Conservation (phyloP, 2,113 vertebrate genomes). For the Probosciger aterrimus region DNA sequence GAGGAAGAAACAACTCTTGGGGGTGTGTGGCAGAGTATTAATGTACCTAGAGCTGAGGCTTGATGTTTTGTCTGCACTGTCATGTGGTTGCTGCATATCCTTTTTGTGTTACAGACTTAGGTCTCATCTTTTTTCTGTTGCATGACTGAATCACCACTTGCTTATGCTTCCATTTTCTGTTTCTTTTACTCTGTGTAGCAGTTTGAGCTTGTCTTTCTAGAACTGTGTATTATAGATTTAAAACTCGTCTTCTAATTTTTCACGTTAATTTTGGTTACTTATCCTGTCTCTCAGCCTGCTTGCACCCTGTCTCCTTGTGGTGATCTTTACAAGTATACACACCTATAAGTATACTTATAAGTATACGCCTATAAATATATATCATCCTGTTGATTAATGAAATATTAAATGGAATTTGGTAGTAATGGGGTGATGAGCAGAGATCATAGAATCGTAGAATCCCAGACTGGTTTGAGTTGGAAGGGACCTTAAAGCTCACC, state of each 20-base stretch:
- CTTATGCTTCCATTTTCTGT: not conserved
- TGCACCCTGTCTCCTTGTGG: not conserved
- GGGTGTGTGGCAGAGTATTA: not conserved
- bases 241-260: not conserved
- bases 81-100: too few relatives aligned
- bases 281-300: not conserved
- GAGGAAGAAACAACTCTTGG: not conserved
- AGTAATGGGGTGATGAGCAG: fast-evolving
- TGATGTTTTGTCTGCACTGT: not conserved
- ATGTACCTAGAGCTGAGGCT: not conserved
- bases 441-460: not conserved
- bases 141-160: not conserved
- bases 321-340: not conserved
- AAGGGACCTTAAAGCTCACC: too few relatives aligned
- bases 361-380: too few relatives aligned
- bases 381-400: not conserved
- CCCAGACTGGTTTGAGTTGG: too few relatives aligned
- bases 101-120: not conserved
- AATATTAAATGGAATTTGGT: not conserved
- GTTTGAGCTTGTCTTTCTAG: not conserved
- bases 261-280: not conserved
- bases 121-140: not conserved
- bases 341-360: not conserved
- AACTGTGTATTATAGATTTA: not conserved
- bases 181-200: not conserved